These are phyloP conservation scores for Aptenodytes patagonicus DNA, from an alignment of 2,113 vertebrate genomes.

Conservation along the genomic window DNA sequence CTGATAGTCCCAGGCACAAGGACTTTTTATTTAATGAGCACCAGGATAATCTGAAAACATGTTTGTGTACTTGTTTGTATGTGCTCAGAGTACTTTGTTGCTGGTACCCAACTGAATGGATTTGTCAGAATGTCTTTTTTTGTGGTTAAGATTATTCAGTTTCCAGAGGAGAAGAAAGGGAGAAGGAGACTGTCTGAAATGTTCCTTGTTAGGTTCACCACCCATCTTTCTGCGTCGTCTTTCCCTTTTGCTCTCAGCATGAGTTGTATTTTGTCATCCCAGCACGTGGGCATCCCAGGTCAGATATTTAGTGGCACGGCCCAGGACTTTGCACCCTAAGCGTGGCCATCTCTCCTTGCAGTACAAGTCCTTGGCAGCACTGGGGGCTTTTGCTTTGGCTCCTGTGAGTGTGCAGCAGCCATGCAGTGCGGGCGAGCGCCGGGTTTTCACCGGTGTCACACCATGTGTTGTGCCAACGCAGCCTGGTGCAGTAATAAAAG, in stretches of 20 bases:
- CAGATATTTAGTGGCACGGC: accelerated
- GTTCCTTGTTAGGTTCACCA: neutral
- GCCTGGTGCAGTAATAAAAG: neutral
- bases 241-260: neutral
- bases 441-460: accelerated
- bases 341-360: accelerated
- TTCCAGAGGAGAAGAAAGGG: neutral
- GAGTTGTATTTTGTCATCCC: neutral
- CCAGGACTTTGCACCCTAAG: neutral
- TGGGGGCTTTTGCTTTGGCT: neutral
- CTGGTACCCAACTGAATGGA: neutral
- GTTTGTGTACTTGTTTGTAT: neutral
- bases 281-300: neutral
- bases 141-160: neutral
- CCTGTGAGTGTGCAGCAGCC: accelerated
- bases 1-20: neutral
- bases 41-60: neutral
- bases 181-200: neutral
- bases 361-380: neutral
- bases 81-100: neutral
- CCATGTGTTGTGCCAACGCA: neutral
- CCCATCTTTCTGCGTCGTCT: neutral
- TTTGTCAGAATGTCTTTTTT: neutral
- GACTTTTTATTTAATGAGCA: neutral
- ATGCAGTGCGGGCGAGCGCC: accelerated